Percentiles rank a stretch among this genome's conserved stretches.
These are phyloP conservation scores for Paedocypris micromegethes DNA, from an alignment of 2,797 vertebrate genomes.

Conservation along the genomic window DNA sequence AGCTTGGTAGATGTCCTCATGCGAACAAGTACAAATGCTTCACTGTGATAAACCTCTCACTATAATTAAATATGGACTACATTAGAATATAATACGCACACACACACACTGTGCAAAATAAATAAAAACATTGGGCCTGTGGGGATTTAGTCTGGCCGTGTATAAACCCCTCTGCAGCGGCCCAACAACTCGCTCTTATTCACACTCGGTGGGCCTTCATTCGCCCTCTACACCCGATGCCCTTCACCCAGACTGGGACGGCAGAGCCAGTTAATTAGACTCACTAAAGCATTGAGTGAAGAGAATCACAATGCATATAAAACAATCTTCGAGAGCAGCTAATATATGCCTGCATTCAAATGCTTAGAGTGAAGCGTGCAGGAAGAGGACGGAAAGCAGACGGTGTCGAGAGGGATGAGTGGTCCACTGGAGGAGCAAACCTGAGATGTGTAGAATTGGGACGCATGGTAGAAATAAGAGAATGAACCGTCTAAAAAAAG, in stretches of 20 bases:
- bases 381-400: constrained; percentile 20
- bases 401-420: constrained; percentile 3
- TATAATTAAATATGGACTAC: constrained; percentile 77
- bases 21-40: constrained; percentile 74
- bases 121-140: constrained; percentile 68
- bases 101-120: constrained; percentile 50
- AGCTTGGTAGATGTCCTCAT: constrained; percentile 62
- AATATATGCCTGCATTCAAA: constrained; percentile 72
- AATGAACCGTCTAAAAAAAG: too few relatives aligned
- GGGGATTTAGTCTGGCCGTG: constrained; percentile 64
- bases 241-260: constrained; percentile 65
- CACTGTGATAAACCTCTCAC: constrained; percentile 73
- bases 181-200: constrained; percentile 43
- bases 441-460: background rate
- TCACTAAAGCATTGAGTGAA: constrained; percentile 70
- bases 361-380: constrained; percentile 39
- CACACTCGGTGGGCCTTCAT: constrained; percentile 37
- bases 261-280: constrained; percentile 75
- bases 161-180: constrained; percentile 63
- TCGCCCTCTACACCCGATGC: constrained; percentile 53
- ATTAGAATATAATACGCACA: constrained; percentile 60
- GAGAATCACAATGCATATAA: constrained; percentile 69
- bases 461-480: background rate
- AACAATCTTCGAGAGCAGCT: constrained; percentile 61
- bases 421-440: background rate